A percentile compares a stretch with the other conserved stretches of the same genome.
phyloP scores from a whole-genome alignment of 2,888 invertebrate species.

The Pseudococcus viburni region DNA sequence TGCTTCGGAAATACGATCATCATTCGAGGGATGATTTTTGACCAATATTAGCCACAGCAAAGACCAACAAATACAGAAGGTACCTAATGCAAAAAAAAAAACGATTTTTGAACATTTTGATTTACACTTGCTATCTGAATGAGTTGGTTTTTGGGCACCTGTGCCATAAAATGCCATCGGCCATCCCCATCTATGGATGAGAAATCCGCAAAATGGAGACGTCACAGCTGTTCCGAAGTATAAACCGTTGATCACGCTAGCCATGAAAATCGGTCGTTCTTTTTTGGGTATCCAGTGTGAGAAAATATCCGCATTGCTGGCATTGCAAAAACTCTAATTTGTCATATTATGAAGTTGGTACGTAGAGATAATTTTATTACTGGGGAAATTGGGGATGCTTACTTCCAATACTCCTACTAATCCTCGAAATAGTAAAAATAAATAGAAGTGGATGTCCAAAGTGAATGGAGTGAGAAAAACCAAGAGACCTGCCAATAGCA shows the following conservation, averaged over 20 bases:
- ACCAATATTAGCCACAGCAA: neutral
- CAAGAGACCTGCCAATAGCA: neutral
- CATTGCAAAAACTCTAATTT: neutral
- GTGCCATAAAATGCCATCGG: constrained; percentile 14
- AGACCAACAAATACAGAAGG: constrained; percentile 14
- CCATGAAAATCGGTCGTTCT: neutral
- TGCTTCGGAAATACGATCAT: neutral
- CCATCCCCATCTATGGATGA: constrained; percentile 18
- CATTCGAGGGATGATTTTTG: neutral
- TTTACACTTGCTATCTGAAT: neutral
- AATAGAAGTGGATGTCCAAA: neutral
- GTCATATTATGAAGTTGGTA: too few species aligned
- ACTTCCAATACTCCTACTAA: neutral
- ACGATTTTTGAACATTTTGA: neutral
- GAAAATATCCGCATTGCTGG: neutral
- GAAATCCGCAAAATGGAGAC: constrained; percentile 9
- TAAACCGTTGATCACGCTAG: neutral
- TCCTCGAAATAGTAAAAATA: neutral
- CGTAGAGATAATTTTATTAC: neutral
- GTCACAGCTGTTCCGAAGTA: neutral
- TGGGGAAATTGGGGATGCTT: neutral
- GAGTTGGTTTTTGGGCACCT: neutral
- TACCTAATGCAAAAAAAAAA: neutral
- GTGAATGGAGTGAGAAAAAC: neutral
- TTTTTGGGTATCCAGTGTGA: neutral